A percentile compares a stretch with the other conserved stretches of the same genome.
Conservation (phyloP, 2,888 invertebrate genomes). For the Cactoblastis cactorum region DNA sequence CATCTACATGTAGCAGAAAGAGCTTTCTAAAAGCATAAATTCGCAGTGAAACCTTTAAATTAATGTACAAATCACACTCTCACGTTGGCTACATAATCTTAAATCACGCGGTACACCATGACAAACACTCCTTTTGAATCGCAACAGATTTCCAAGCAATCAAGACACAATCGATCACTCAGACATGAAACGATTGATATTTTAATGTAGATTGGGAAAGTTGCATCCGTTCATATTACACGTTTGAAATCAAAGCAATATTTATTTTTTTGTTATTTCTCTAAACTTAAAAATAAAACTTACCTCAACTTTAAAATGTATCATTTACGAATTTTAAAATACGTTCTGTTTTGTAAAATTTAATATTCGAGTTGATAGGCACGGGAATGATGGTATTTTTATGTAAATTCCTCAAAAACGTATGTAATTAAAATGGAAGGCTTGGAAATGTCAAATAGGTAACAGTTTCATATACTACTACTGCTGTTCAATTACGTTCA, state of each 20-base stretch:
- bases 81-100: background rate
- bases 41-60: background rate
- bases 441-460: too few relatives aligned
- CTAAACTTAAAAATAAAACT: too few relatives aligned
- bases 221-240: background rate
- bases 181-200: background rate
- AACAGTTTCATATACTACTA: too few relatives aligned
- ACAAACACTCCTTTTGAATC: background rate
- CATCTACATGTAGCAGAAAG: background rate
- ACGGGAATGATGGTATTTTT: too few relatives aligned
- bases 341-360: too few relatives aligned
- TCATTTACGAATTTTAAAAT: too few relatives aligned
- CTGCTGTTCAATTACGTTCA: too few relatives aligned
- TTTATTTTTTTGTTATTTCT: too few relatives aligned
- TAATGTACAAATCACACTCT: background rate
- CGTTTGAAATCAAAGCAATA: background rate
- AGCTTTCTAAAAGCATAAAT: background rate
- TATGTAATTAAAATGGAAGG: too few relatives aligned
- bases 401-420: too few relatives aligned
- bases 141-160: slow-evolving; percentile 1
- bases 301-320: too few relatives aligned
- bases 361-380: too few relatives aligned
- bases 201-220: background rate
- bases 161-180: slow-evolving; percentile 1
- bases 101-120: slow-evolving; percentile 3